Conservation (phyloP, 2,888 invertebrate species). For the Gastracanthus pulcherrimus region DNA sequence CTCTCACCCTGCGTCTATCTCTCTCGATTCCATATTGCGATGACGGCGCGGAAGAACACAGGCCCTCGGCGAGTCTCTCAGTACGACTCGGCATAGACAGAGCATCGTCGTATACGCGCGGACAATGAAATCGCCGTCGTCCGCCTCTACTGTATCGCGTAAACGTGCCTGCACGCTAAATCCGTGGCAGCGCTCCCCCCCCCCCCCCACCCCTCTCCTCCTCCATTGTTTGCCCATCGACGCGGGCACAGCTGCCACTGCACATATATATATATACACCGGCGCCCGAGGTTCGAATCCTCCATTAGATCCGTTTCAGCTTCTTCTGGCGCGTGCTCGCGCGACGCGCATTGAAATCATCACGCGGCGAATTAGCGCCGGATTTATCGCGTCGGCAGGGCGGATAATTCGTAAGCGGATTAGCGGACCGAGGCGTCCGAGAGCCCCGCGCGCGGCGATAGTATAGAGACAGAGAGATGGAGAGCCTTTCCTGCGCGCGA, state of each 20-base stretch:
- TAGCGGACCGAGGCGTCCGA: constrained; percentile 56
- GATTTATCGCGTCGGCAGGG: not conserved
- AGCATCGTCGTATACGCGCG: too few species aligned
- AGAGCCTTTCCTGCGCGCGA: not conserved
- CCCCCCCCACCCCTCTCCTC: too few species aligned
- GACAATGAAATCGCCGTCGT: not conserved
- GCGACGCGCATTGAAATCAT: constrained; percentile 29
- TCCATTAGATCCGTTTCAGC: not conserved
- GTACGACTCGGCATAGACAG: too few species aligned
- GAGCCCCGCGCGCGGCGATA: not conserved
- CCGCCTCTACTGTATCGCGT: not conserved
- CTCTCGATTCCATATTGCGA: not conserved
- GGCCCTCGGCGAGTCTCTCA: not conserved
- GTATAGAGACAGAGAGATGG: not conserved
- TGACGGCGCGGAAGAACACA: constrained; percentile 10
- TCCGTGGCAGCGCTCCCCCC: not conserved
- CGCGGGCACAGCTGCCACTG: not conserved
- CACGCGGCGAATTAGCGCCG: not conserved
- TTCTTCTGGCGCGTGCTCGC: not conserved
- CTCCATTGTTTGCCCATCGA: not conserved
- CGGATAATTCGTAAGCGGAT: constrained; percentile 43
- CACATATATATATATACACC: not conserved
- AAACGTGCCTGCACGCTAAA: not conserved
- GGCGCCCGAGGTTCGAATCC: too few species aligned
- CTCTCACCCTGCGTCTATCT: not conserved